Conservation (phyloP, 2,113 vertebrate genomes). For the Gymnogyps californianus region DNA sequence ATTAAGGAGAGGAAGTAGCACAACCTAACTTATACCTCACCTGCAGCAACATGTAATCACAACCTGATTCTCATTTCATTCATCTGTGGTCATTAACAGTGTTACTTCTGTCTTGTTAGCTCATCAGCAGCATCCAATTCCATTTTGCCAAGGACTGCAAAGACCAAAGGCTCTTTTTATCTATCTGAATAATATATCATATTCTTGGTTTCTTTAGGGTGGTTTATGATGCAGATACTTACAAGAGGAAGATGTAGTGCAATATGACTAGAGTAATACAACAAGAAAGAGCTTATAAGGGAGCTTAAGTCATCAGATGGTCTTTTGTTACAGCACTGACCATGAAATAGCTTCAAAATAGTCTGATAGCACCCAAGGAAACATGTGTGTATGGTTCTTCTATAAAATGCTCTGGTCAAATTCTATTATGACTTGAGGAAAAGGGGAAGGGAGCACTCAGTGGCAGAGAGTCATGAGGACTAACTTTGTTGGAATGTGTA, state of each 20-base stretch:
- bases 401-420: not conserved
- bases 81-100: not conserved
- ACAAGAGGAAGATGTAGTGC: not conserved
- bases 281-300: not conserved
- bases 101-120: not conserved
- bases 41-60: not conserved
- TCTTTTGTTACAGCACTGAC: not conserved
- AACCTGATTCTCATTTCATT: not conserved
- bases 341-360: not conserved
- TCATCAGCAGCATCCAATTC: not conserved
- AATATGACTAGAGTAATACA: not conserved
- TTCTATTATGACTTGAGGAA: not conserved
- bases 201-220: not conserved
- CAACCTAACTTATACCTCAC: not conserved
- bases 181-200: not conserved
- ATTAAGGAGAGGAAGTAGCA: not conserved
- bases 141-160: not conserved
- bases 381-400: not conserved
- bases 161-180: not conserved
- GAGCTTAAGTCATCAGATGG: not conserved
- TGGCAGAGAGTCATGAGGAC: not conserved
- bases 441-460: not conserved
- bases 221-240: not conserved
- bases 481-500: not conserved
- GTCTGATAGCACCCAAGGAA: not conserved